Evolutionary conservation across 2,888 invertebrate genomes (phyloP).

Genomic region (Oxytorus armatus): DNA sequence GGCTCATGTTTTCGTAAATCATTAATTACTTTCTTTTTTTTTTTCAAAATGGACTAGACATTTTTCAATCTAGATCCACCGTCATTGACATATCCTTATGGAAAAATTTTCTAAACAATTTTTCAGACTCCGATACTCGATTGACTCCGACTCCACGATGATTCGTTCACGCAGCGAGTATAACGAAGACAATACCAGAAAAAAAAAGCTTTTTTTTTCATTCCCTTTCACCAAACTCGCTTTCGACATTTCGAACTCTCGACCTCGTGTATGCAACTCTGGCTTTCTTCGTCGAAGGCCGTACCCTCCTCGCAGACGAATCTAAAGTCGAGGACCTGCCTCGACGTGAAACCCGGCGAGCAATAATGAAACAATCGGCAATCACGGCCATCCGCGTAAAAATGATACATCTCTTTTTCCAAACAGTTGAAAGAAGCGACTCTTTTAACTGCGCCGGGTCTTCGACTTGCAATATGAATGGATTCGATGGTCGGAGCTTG

Average conservation of each 20-base stretch:
- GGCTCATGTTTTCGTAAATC: too few relatives aligned
- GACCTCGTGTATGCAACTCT: conserved; percentile 84
- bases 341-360: conserved; percentile 86
- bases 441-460: conserved; percentile 68
- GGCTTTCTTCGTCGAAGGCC: conserved; percentile 85
- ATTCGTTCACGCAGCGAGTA: conserved; percentile 12
- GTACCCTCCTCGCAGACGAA: conserved; percentile 87
- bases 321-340: conserved; percentile 87
- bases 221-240: conserved; percentile 70
- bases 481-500: conserved; percentile 53
- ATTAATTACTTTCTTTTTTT: too few relatives aligned
- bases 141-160: conserved; percentile 8
- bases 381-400: conserved; percentile 87
- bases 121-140: not conserved
- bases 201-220: too few relatives aligned
- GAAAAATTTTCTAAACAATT: not conserved
- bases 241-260: conserved; percentile 78
- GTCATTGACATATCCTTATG: too few relatives aligned
- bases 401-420: conserved; percentile 85
- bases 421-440: conserved; percentile 86
- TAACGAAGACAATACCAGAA: too few relatives aligned
- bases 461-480: conserved; percentile 51
- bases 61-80: too few relatives aligned
- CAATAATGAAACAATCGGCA: conserved; percentile 88
- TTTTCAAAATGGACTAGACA: too few relatives aligned